Evolutionary conservation across 2,113 vertebrate species (phyloP).

Genomic region (Oryzias melastigma): DNA sequence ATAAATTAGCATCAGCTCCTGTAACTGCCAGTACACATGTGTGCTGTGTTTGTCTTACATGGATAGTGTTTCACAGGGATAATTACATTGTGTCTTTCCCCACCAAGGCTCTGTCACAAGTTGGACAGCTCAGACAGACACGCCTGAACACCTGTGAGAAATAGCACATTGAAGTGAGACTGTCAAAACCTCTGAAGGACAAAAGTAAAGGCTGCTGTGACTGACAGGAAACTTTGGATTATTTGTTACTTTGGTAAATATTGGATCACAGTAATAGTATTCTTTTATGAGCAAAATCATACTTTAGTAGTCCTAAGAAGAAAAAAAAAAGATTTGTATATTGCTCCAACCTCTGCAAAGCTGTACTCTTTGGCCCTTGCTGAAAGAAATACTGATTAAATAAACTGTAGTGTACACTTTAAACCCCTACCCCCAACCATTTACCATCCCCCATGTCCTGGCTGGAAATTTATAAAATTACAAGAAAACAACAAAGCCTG

Average conservation of each 20-base stretch:
- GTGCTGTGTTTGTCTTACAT: slow-evolving; percentile 47
- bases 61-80: slow-evolving; percentile 60
- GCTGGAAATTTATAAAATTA: neutral
- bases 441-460: too few species aligned
- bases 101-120: slow-evolving; percentile 70
- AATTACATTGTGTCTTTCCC: slow-evolving; percentile 66
- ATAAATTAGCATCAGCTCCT: slow-evolving; percentile 71
- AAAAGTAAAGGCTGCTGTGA: slow-evolving; percentile 10
- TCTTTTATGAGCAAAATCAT: too few species aligned
- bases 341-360: too few species aligned
- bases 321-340: too few species aligned
- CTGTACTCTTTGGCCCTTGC: too few species aligned
- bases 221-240: slow-evolving; percentile 15
- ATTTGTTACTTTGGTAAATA: slow-evolving; percentile 9
- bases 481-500: slow-evolving; percentile 40
- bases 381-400: too few species aligned
- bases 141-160: slow-evolving; percentile 61
- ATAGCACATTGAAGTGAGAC: slow-evolving; percentile 47
- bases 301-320: too few species aligned
- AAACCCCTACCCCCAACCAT: too few species aligned
- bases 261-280: too few species aligned
- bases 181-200: slow-evolving; percentile 17
- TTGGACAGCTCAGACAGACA: slow-evolving; percentile 60
- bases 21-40: slow-evolving; percentile 39
- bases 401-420: too few species aligned